Percentiles rank a stretch among this genome's conserved stretches.
Evolutionary conservation across 2,797 vertebrate genomes (phyloP).

Genomic region (Aerospiza tachiro): DNA sequence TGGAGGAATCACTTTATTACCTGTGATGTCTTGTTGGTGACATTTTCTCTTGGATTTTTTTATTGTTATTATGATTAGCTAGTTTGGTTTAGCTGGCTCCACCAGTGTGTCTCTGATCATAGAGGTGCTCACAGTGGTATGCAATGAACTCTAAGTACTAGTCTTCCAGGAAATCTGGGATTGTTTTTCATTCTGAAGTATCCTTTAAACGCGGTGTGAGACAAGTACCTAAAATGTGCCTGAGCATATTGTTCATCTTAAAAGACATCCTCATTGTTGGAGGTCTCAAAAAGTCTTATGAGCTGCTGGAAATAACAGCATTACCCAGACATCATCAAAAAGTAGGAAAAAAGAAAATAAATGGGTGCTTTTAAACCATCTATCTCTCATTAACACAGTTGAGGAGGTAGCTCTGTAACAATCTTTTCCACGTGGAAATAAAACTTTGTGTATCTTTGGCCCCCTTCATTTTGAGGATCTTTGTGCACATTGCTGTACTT

Average conservation of each 20-base stretch:
- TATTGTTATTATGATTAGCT: neutral
- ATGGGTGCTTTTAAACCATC: neutral
- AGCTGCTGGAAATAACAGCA: neutral
- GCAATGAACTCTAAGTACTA: neutral
- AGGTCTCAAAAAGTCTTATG: neutral
- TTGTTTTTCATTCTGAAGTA: neutral
- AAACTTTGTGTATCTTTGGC: neutral
- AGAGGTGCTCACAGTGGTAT: neutral
- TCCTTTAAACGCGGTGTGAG: neutral
- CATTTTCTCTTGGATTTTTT: slow-evolving; percentile 66
- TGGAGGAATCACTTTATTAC: slow-evolving; percentile 74
- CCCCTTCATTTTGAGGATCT: neutral
- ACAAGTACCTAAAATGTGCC: neutral
- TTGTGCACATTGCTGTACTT: neutral
- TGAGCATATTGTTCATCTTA: neutral
- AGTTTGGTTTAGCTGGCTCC: neutral
- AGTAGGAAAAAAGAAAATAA: neutral
- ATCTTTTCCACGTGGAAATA: neutral
- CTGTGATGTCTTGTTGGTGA: slow-evolving; percentile 74
- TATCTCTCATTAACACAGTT: neutral
- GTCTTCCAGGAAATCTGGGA: neutral
- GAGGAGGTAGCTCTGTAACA: neutral
- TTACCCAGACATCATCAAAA: neutral
- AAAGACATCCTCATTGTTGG: neutral
- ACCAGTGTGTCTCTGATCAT: neutral